phyloP scores from a whole-genome alignment of 2,113 vertebrate genomes.

The Psilopsiagon aymara region DNA sequence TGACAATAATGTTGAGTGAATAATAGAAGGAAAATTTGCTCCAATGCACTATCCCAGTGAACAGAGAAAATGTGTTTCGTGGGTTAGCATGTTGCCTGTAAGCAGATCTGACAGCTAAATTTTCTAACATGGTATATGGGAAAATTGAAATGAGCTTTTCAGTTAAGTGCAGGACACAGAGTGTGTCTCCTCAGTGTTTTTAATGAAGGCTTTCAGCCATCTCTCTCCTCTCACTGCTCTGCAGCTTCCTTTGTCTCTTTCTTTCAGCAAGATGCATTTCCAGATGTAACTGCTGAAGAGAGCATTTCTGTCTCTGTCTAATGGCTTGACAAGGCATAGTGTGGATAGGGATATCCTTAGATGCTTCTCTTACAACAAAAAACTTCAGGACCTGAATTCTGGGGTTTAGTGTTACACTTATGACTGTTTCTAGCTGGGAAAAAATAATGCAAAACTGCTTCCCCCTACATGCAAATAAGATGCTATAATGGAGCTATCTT shows the following conservation, averaged over 20 bases:
- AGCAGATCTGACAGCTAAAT: constrained; percentile 56
- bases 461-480: not conserved
- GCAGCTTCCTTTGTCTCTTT: not conserved
- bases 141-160: constrained; percentile 34
- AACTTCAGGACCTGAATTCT: not conserved
- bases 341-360: not conserved
- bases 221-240: not conserved
- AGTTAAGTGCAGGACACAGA: not conserved
- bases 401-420: not conserved
- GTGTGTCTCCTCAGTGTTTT: not conserved
- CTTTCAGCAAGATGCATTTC: not conserved
- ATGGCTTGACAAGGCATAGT: not conserved
- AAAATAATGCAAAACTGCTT: not conserved
- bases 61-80: not conserved
- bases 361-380: not conserved
- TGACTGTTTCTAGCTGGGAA: not conserved
- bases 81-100: not conserved
- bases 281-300: not conserved
- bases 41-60: not conserved
- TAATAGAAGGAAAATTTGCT: not conserved
- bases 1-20: not conserved
- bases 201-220: not conserved
- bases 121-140: constrained; percentile 4
- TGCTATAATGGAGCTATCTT: not conserved
- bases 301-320: not conserved